Evolutionary conservation across 2,888 invertebrate species (phyloP), one percentile per base, ranked within the genome.

Genomic region (Trissolcus japonicus): DNA sequence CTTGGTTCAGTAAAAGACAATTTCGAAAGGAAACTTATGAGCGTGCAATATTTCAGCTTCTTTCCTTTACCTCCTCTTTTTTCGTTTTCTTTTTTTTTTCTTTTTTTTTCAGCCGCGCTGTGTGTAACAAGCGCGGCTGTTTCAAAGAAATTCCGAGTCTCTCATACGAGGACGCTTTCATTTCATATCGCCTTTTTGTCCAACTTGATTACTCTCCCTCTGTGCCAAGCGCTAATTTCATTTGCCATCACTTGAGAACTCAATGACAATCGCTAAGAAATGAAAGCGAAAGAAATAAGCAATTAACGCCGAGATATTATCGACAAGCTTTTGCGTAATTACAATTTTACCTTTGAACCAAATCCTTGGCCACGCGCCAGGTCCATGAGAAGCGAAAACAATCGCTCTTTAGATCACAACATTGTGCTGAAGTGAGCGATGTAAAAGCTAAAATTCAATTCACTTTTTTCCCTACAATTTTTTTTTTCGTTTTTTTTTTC

Each of bases 1-100:
- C 78, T 79, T 78, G 25, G 68, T 80, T 79, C 72, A 79, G 79
- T 83, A 82, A 81, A 83, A 82, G 81, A 79, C 79, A 80, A 82
- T 83, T 79, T 80, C 78, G 77, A 80, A 80, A 72, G 80, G 80
- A 75, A 82, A 81, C 81, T 79, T 82, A 72, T 79, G 80, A 78
- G 78, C 77, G 79, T 79, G 79, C 78, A 82, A 83, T 81, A 77
- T 83, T 81, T 74, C 82, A 35, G 35, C 80, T 79, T 72, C 79
- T 68, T 57, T 50, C 56, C 55, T 41, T 50, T 43, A 60, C 43
- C 73, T 62, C 73, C 72, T 68, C 62, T 65, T 57, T 55, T 63
- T 55, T 68, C 73, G n/a, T n/a, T n/a, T n/a, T n/a, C n/a, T n/a
- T n/a, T n/a, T 77, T 68, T 68, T 65, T 57, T 59, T 63, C 55